These are phyloP conservation scores for Decapterus maruadsi DNA, from an alignment of 2,797 vertebrate genomes.

Conservation along the genomic window DNA sequence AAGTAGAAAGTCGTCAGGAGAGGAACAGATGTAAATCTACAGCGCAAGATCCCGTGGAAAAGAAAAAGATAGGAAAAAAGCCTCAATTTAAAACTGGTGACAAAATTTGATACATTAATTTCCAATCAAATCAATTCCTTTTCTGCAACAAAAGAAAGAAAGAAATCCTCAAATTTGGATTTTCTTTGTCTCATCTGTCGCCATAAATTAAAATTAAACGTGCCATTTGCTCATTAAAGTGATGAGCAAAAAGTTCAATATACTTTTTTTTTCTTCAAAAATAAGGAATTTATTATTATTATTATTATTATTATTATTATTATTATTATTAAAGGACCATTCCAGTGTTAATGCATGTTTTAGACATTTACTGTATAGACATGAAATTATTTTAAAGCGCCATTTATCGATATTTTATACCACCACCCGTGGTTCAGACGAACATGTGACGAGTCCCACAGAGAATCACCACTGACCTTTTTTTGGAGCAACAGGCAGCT, in stretches of 20 bases:
- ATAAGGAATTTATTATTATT: not conserved
- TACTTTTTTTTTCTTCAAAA: conserved; percentile 4
- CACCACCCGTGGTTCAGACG: not conserved
- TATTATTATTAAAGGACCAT: conserved; percentile 1
- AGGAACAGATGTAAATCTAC: conserved; percentile 10
- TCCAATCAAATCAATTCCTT: not conserved
- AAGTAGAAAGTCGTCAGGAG: conserved; percentile 20
- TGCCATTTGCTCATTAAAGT: conserved; percentile 10
- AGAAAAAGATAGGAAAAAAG: conserved; percentile 21
- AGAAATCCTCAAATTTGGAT: not conserved
- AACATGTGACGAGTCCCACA: not conserved
- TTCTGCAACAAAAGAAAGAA: conserved; percentile 34
- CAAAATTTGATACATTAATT: not conserved
- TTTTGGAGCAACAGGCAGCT: not conserved
- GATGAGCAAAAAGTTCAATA: conserved; percentile 3
- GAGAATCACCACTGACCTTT: not conserved
- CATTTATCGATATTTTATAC: not conserved
- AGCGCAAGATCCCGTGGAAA: not conserved
- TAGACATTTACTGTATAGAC: conserved; percentile 7
- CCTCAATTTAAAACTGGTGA: conserved; percentile 12
- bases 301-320: no score
- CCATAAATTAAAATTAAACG: conserved; percentile 16
- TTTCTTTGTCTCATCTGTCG: not conserved
- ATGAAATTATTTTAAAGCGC: not conserved
- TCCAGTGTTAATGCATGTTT: conserved; percentile 17